Conservation (phyloP, 2,113 vertebrate genomes). For the Cisticola juncidis region DNA sequence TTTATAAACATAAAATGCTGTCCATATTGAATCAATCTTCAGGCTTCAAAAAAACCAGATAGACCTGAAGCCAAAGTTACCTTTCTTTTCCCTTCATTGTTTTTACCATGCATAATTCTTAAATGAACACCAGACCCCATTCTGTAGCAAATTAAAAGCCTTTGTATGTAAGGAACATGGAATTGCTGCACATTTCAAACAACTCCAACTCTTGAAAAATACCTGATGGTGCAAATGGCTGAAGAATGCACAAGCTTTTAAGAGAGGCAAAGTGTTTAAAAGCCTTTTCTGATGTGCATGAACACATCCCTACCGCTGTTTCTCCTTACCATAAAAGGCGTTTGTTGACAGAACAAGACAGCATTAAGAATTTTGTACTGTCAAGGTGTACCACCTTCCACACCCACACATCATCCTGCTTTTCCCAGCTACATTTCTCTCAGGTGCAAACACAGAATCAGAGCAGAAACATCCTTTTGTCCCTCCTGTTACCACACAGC, state of each 20-base stretch:
- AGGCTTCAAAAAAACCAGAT: background rate
- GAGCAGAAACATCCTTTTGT: background rate
- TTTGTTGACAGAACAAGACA: background rate
- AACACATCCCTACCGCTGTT: background rate
- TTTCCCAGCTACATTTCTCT: background rate
- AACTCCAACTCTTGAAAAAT: background rate
- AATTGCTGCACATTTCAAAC: background rate
- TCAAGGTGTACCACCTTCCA: background rate
- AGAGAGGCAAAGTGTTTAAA: background rate
- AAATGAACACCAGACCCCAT: background rate
- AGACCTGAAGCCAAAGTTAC: background rate
- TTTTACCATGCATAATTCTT: background rate
- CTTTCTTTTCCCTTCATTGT: background rate
- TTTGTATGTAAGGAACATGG: background rate
- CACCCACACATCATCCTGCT: background rate
- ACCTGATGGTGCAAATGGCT: background rate
- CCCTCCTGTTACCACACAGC: background rate
- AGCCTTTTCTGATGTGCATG: background rate
- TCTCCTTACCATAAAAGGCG: background rate
- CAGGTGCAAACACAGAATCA: background rate
- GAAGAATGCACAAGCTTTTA: background rate
- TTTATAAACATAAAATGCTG: slow-evolving; percentile 19
- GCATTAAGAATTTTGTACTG: accelerated
- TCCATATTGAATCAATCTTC: background rate
- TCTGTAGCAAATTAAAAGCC: background rate